Conservation (phyloP, 2,797 vertebrate genomes). For the Vultur gryphus region DNA sequence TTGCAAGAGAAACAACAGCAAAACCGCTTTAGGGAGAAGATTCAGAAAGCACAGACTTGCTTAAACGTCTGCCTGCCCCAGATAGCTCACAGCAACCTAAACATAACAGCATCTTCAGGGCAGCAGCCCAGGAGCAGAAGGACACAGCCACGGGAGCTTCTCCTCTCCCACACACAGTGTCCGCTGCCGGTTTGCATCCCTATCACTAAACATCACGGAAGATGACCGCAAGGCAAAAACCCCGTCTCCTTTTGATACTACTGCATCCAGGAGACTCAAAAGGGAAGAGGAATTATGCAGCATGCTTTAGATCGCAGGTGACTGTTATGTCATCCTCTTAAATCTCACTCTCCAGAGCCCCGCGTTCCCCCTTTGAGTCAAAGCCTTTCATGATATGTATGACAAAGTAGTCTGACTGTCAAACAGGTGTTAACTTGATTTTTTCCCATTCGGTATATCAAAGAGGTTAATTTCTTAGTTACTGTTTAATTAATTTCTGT, state of each 20-base stretch:
- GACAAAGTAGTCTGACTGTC: not conserved
- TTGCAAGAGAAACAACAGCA: not conserved
- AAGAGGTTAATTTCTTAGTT: not conserved
- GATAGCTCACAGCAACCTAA: not conserved
- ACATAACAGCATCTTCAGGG: not conserved
- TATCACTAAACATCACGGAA: not conserved
- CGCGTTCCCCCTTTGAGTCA: not conserved
- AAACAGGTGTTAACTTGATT: not conserved
- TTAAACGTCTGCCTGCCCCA: not conserved
- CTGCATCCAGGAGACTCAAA: not conserved
- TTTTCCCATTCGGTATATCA: not conserved
- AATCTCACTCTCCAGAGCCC: not conserved
- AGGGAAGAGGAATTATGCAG: not conserved
- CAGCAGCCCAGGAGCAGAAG: not conserved
- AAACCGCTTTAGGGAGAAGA: not conserved
- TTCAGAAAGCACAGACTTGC: not conserved
- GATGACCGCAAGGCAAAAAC: not conserved
- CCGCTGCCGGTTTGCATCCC: not conserved
- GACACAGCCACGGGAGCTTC: not conserved
- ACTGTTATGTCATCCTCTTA: not conserved
- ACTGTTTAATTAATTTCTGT: conserved; percentile 9
- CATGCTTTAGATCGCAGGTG: not conserved
- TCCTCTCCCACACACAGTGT: not conserved
- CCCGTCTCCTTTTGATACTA: not conserved
- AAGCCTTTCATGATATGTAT: not conserved